Percentiles rank a stretch among this genome's conserved stretches.
Conservation (phyloP, 2,888 invertebrate species). For the Pogonocherus hispidulus region DNA sequence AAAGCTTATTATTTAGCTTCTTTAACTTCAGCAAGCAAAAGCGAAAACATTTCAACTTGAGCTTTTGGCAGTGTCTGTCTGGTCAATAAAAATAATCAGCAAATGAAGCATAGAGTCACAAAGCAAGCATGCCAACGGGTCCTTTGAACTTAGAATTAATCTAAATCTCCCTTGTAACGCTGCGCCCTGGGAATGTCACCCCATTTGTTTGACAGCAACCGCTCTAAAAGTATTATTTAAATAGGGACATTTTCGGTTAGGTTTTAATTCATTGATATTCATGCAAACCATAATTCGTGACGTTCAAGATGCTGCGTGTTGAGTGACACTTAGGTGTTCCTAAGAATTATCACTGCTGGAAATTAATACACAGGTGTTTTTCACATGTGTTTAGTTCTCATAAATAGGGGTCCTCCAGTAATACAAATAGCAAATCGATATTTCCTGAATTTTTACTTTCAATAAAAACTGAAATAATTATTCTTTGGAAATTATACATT, state of each 20-base stretch:
- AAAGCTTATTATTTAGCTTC: constrained; percentile 47
- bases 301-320: too few relatives aligned
- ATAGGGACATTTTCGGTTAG: constrained; percentile 41
- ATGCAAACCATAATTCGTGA: neutral
- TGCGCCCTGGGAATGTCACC: constrained; percentile 54
- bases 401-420: too few relatives aligned
- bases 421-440: too few relatives aligned
- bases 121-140: constrained; percentile 63
- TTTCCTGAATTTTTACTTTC: too few relatives aligned
- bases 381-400: too few relatives aligned
- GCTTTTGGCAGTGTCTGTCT: constrained; percentile 48
- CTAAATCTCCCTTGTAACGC: constrained; percentile 55
- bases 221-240: constrained; percentile 47
- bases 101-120: constrained; percentile 64
- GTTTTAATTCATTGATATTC: constrained; percentile 26
- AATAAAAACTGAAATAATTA: too few relatives aligned
- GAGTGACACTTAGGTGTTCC: too few relatives aligned
- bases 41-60: constrained; percentile 43
- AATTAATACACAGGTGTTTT: too few relatives aligned
- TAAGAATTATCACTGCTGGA: too few relatives aligned
- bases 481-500: too few relatives aligned
- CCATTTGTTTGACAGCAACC: constrained; percentile 51
- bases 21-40: constrained; percentile 33
- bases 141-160: constrained; percentile 65
- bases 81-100: constrained; percentile 65